Conservation (phyloP, 2,797 vertebrate genomes). For the Peromyscus aztecus region DNA sequence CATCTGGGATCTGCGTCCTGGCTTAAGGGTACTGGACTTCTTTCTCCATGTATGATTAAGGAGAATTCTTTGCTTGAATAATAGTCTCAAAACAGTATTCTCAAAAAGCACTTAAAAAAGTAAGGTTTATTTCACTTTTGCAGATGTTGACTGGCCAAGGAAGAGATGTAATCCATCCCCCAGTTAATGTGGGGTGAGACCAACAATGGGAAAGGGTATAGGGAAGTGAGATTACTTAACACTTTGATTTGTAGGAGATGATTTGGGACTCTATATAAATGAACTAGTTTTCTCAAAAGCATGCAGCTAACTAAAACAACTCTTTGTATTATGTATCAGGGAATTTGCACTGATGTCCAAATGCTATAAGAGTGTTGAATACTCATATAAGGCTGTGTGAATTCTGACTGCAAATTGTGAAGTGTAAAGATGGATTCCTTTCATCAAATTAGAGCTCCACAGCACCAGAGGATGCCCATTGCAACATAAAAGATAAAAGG, state of each 20-base stretch:
- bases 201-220: not conserved
- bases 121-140: not conserved
- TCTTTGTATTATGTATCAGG: not conserved
- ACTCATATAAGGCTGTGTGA: not conserved
- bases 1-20: not conserved
- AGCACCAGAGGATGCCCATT: conserved; percentile 49
- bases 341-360: not conserved
- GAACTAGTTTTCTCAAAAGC: not conserved
- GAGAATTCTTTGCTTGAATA: not conserved
- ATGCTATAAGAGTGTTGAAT: not conserved
- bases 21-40: not conserved
- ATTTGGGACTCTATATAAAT: not conserved
- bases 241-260: conserved; percentile 33
- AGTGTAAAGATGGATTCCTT: conserved; percentile 69
- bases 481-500: conserved; percentile 80
- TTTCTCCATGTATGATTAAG: not conserved
- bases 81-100: not conserved
- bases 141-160: not conserved
- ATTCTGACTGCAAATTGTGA: conserved; percentile 55
- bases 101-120: not conserved
- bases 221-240: not conserved
- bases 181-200: not conserved
- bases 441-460: conserved; percentile 66
- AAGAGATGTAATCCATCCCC: not conserved
- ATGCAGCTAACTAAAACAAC: not conserved